phyloP scores from a whole-genome alignment of 2,113 vertebrate genomes.

The Harpagus bidentatus region DNA sequence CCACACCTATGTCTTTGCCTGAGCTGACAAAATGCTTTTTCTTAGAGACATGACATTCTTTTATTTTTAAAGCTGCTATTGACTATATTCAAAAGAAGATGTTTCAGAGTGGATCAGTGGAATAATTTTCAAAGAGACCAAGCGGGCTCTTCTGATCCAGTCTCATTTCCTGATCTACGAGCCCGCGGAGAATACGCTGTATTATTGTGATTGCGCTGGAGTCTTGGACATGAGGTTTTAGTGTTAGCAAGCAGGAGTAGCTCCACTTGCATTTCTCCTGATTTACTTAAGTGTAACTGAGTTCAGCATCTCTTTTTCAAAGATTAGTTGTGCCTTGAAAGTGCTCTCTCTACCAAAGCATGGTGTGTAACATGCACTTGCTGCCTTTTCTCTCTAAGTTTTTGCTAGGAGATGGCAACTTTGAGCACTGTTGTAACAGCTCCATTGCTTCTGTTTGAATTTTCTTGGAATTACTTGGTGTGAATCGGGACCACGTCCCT shows the following conservation, averaged over 20 bases:
- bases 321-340: not conserved
- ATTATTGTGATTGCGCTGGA: not conserved
- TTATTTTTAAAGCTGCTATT: not conserved
- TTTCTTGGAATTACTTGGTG: not conserved
- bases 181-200: fast-evolving
- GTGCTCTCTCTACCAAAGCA: not conserved
- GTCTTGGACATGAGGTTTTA: not conserved
- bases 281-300: not conserved
- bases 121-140: not conserved
- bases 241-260: not conserved
- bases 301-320: not conserved
- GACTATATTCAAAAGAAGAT: not conserved
- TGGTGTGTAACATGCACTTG: fast-evolving
- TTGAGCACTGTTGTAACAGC: not conserved
- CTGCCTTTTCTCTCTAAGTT: not conserved
- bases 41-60: not conserved
- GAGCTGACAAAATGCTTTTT: not conserved
- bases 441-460: not conserved
- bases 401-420: not conserved
- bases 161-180: not conserved
- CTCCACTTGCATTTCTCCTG: not conserved
- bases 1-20: not conserved
- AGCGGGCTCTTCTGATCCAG: not conserved
- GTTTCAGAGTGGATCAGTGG: not conserved
- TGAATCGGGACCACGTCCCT: not conserved